Evolutionary conservation across 2,797 vertebrate genomes (phyloP).

Genomic region (Pogonophryne albipinna): DNA sequence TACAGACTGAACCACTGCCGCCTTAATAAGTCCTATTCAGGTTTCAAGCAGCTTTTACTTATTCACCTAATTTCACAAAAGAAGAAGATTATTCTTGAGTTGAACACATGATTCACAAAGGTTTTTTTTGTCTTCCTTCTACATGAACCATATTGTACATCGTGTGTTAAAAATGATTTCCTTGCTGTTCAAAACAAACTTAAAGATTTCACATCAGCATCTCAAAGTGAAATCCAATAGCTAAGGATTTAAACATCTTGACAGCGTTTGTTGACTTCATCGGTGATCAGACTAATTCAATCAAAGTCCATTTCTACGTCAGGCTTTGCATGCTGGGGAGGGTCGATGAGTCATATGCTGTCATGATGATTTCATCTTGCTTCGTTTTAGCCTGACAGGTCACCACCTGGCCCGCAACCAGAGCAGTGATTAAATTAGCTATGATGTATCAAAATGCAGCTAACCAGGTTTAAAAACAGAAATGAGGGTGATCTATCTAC

Average conservation of each 20-base stretch:
- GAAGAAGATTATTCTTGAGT: too few species aligned
- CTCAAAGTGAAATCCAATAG: slow-evolving; percentile 19
- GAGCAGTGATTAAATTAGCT: slow-evolving; percentile 35
- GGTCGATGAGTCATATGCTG: slow-evolving; percentile 35
- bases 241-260: slow-evolving; percentile 4
- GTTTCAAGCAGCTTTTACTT: not conserved
- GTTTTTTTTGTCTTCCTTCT: not conserved
- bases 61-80: not conserved
- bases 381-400: slow-evolving; percentile 37
- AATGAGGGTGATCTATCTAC: not conserved
- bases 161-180: slow-evolving; percentile 4
- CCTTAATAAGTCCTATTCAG: not conserved
- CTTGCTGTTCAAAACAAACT: not conserved
- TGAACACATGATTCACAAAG: not conserved
- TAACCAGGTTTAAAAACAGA: not conserved
- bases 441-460: slow-evolving; percentile 43
- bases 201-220: slow-evolving; percentile 28
- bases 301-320: slow-evolving; percentile 21
- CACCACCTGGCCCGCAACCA: slow-evolving; percentile 56
- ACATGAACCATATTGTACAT: not conserved
- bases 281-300: slow-evolving; percentile 45
- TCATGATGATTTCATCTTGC: slow-evolving; percentile 53
- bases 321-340: slow-evolving; percentile 30
- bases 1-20: too few species aligned
- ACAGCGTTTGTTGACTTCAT: slow-evolving; percentile 15